Conservation (phyloP, 2,797 vertebrate species). For the Danio jaintianensis region DNA sequence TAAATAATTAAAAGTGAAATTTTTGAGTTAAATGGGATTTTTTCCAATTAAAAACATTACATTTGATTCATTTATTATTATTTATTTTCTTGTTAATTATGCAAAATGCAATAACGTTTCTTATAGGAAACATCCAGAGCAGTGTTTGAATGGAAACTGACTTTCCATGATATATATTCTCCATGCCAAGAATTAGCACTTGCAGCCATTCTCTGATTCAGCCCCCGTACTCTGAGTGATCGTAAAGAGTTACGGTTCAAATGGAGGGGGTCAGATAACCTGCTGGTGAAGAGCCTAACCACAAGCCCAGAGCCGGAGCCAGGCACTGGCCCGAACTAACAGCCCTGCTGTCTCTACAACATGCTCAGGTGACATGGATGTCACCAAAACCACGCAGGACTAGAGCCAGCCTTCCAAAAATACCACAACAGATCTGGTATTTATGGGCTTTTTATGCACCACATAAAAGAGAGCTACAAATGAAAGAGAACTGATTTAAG, state of each 20-base stretch:
- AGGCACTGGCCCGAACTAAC: constrained; percentile 61
- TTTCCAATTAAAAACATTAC: not conserved
- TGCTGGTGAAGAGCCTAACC: constrained; percentile 60
- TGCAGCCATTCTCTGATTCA: constrained; percentile 54
- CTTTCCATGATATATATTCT: constrained; percentile 47
- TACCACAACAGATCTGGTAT: constrained; percentile 61
- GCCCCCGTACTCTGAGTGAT: constrained; percentile 54
- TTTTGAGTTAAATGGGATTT: not conserved
- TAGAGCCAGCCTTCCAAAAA: constrained; percentile 60
- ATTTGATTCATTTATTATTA: not conserved
- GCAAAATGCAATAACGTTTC: not conserved
- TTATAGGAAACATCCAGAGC: constrained; percentile 6
- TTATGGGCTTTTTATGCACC: constrained; percentile 54
- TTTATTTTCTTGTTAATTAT: not conserved
- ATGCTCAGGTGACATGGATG: constrained; percentile 70
- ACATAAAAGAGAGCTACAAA: constrained; percentile 42
- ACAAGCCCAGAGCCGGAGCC: constrained; percentile 59
- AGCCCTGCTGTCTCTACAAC: constrained; percentile 72
- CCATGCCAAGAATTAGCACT: constrained; percentile 57
- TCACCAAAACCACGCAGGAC: constrained; percentile 59
- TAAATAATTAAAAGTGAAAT: not conserved
- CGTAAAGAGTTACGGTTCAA: constrained; percentile 64
- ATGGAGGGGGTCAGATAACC: constrained; percentile 65
- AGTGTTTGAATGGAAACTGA: constrained; percentile 34
- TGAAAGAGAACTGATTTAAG: constrained; percentile 13